Conservation (phyloP, 37 sponge, comb jelly and placozoan genomes). For the Hormiphora californensis region DNA sequence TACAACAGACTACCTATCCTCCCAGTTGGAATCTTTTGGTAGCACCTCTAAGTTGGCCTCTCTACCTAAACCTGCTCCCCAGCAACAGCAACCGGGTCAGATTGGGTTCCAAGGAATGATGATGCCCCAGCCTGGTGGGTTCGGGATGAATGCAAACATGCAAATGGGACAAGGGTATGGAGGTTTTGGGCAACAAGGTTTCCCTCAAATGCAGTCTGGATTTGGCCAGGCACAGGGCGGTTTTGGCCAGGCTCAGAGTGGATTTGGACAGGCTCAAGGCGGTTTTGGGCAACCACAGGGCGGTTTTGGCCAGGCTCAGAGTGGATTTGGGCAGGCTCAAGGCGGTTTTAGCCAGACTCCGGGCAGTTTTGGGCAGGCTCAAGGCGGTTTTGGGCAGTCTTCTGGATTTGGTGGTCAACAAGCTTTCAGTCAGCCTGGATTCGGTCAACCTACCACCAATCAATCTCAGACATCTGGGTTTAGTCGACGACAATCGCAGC, state of each 20-base stretch:
- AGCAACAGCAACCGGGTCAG: neutral
- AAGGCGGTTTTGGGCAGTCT: no score
- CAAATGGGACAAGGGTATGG: neutral
- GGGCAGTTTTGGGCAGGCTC: neutral
- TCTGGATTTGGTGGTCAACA: neutral
- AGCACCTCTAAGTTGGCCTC: constrained; percentile 14
- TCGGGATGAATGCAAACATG: no score
- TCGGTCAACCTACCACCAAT: neutral
- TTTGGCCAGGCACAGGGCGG: neutral
- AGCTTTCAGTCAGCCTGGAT: neutral
- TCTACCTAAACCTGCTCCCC: neutral
- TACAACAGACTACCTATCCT: constrained; percentile 8
- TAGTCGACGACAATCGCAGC: neutral
- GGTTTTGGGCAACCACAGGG: neutral
- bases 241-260: neutral
- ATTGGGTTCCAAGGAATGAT: neutral
- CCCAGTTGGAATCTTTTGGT: constrained; percentile 46
- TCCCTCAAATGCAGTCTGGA: neutral
- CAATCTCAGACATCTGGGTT: neutral
- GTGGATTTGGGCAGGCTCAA: neutral
- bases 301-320: neutral
- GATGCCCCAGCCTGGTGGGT: no score
- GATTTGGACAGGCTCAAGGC: neutral
- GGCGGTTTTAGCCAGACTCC: neutral
- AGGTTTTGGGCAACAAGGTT: neutral